Evolutionary conservation across 2,888 invertebrate species (phyloP), one percentile per base, ranked within the genome.

Genomic region (Vandiemenella viatica): DNA sequence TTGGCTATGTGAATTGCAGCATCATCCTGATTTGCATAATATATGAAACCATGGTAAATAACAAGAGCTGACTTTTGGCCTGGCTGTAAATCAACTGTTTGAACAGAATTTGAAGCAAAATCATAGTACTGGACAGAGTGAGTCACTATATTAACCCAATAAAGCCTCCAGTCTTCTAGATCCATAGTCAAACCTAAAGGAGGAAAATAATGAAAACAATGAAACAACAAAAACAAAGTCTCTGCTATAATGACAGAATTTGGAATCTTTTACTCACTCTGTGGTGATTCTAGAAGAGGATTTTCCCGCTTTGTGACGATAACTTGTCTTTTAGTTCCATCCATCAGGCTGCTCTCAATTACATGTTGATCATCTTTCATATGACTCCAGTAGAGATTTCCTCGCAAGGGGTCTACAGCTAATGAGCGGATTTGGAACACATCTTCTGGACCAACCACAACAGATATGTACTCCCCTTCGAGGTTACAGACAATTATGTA

Each of bases 401-500:
- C 77, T 55, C 73, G 65, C 2, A 67, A 62, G 1, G 88, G 85
- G 67, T 86, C 77, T 5, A 81, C 72, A 22, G 81, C 83, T 46
- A 88, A 71, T 45, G 83, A 79, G 52, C 75, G 69, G 10, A 82
- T 71, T 49, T 62, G 59, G 48, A 58, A 54, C 23, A 58, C 48
- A 15, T 22, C 40, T 32, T 42, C 38, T n/a, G 53, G 67, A 63
- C 57, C 65, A 57, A 52, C 59, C 37, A 68, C 65, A 56, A 66
- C 65, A 1, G 77, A 71, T 21, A 79, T 72, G 62, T 73, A 82
- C 64, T 84, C 81, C 3, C 87, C 90, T 55, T 75, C 73, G 46
- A 86, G 67, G 60, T 78, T 82, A 55, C 79, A 76, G 1, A 77
- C 87, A 48, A 76, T 70, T 55, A 91, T 83, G 55, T 72, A 69